Evolutionary conservation across 2,113 vertebrate genomes (phyloP).

Genomic region (Silurus meridionalis): DNA sequence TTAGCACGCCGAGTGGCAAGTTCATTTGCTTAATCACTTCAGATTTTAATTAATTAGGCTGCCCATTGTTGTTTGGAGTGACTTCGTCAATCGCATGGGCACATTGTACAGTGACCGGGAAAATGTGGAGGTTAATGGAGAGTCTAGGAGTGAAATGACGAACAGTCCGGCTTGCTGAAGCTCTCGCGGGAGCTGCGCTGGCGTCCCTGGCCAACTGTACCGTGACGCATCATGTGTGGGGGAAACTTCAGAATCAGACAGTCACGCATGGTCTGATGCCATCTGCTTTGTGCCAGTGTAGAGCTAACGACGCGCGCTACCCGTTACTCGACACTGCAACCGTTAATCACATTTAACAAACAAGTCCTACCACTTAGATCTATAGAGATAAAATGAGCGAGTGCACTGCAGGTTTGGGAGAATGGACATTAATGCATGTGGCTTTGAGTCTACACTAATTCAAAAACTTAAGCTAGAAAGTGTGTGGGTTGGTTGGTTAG

Average conservation of each 20-base stretch:
- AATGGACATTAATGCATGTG: background rate
- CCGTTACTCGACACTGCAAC: slow-evolving; percentile 24
- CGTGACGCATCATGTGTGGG: background rate
- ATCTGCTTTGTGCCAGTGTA: slow-evolving; percentile 48
- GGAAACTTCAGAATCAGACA: slow-evolving; percentile 36
- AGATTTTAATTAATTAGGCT: slow-evolving; percentile 39
- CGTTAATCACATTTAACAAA: slow-evolving; percentile 40
- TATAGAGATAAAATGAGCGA: too few relatives aligned
- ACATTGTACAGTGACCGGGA: background rate
- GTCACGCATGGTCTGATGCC: slow-evolving; percentile 42
- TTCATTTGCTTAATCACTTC: slow-evolving; percentile 46
- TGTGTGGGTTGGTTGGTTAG: background rate
- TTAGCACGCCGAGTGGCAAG: slow-evolving; percentile 37
- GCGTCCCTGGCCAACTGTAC: slow-evolving; percentile 7
- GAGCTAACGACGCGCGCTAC: slow-evolving; percentile 30
- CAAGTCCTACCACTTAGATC: background rate
- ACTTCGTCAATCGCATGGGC: slow-evolving; percentile 15
- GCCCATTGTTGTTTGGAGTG: slow-evolving; percentile 30
- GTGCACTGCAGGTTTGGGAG: background rate
- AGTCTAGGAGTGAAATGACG: background rate
- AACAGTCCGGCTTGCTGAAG: background rate
- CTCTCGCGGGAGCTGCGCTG: background rate
- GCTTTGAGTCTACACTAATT: background rate
- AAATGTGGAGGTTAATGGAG: slow-evolving; percentile 27
- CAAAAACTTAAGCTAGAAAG: background rate